Percentiles rank a stretch among this genome's conserved stretches.
These are phyloP conservation scores for Drosophila nasuta DNA, from an alignment of 1,140 invertebrate species.

Conservation along the genomic window DNA sequence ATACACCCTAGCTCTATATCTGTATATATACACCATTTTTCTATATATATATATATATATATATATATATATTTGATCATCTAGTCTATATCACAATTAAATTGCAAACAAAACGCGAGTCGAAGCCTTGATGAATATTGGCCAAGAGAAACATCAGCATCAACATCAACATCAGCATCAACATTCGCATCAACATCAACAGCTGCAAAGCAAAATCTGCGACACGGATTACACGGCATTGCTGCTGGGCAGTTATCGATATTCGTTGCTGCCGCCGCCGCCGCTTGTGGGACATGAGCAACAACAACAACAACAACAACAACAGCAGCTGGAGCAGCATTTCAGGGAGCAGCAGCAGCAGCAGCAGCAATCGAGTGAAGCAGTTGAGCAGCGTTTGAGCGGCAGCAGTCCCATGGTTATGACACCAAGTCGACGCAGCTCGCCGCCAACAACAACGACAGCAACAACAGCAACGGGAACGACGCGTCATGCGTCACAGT, in stretches of 20 bases:
- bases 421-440: slow-evolving; percentile 89
- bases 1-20: background rate
- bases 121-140: slow-evolving; percentile 71
- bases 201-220: background rate
- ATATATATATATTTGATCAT: slow-evolving; percentile 22
- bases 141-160: slow-evolving; percentile 60
- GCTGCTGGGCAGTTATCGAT: slow-evolving; percentile 55
- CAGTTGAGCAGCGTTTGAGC: slow-evolving; percentile 8
- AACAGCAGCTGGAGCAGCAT: slow-evolving; percentile 5
- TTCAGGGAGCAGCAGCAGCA: background rate
- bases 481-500: slow-evolving; percentile 31
- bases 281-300: slow-evolving; percentile 46
- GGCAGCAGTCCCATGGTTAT: slow-evolving; percentile 85
- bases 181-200: background rate
- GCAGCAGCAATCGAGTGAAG: background rate
- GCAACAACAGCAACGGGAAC: slow-evolving; percentile 16
- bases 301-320: slow-evolving; percentile 9
- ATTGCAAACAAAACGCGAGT: slow-evolving; percentile 13
- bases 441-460: slow-evolving; percentile 84
- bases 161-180: slow-evolving; percentile 34
- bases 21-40: background rate
- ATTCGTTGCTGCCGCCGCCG: slow-evolving; percentile 44
- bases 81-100: slow-evolving; percentile 60
- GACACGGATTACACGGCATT: slow-evolving; percentile 37
- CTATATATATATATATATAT: background rate